Base-by-base conservation (phyloP, 2,888 invertebrate genomes). In the Hartigia nigra region DNA sequence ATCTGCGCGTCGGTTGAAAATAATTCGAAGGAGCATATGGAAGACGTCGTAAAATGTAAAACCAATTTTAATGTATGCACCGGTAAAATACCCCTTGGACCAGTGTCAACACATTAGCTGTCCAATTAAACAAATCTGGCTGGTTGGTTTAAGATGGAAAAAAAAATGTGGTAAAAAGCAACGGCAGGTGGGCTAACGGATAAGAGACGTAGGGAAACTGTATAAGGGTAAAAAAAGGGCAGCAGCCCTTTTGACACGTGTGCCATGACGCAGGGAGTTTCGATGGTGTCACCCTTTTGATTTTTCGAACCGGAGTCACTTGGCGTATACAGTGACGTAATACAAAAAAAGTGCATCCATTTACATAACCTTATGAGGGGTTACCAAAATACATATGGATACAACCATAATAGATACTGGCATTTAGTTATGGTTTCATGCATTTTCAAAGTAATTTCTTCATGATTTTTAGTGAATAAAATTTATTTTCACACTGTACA, bases 251-350 rank as follows among this genome's bases (percentile, higher is more conserved):
- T 83, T 83, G 89, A 88, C 89, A 90, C 88, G 89, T 89, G 89
- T 87, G 87, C 84, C 85, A 85, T 86, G 89, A 90, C 87, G 85
- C 83, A 80, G 83, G 84, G 85, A 84, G 87, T 87, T 87, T 85
- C 55, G 55, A 84, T 84, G 83, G 80, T 85, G 86, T 83, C 81
- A 86, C 87, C 88, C 87, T 85, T 85, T 84, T 81, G 75, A 31
- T 32, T 72, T 72, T 31, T 72, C 72, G n/a, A 36, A 34, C 79
- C 76, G 74, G 81, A 83, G 79, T 81, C 81, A 82, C 79, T 82
- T 79, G 74, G 79, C 79, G 82, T 77, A 79, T 81, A 79, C 78
- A 81, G 77, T 72, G 80, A 37, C 79, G 79, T 82, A 83, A 81
- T 87, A 86, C 87, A 88, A 87, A 83, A 83, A 72, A 31, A 23